Evolutionary conservation across 1,140 invertebrate species (phyloP), one percentile per base, ranked within the genome.

Genomic region (Portunus trituberculatus): DNA sequence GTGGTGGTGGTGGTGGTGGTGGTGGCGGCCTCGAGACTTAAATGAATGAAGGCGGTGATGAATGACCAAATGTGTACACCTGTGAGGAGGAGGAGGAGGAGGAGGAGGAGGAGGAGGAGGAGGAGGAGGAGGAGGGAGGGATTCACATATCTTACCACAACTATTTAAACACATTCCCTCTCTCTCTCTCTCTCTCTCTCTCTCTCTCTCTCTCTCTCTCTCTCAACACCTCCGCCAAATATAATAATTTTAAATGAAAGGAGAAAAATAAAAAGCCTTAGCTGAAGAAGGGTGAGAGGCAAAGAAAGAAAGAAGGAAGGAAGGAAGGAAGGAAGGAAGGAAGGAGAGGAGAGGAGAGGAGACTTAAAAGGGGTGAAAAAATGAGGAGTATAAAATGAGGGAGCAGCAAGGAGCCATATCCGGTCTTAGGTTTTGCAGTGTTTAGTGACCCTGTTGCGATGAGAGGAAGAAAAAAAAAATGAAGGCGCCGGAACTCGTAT

Each of bases 161-260:
- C 32, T 39, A 29, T 32, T 7, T 39, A 25, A 29, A 45, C 67
- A 32, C 6, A 82, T 4, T 31, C 31, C 82, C 91, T 39, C 29
- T 39, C 91, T 92, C 91, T 92, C 91, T 92, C 10, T 92, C 91
- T 92, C 67, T 92, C 91, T 82, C 32, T 92, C 67, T 92, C 46
- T 91, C 89, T 91, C 8, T 91, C 46, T 52, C 46, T 48, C 45
- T 89, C 87, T 89, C 45, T 89, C 87, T 89, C 87, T 59, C 52
- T 59, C 52, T 59, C 52, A 0, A 2, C 52, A 6, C 39, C 39
- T 39, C 39, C 39, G 1, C 39, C 6, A 39, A 39, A 39, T 39
- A 1, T 39, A 39, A 39, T 39, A 39, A 39, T 39, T 39, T 6
- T 59, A 16, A 20, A 59, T 16, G 52, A 59, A 20, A 59, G 52